Percentiles rank a stretch among this genome's conserved stretches.
These are phyloP conservation scores for Octodon degus DNA, from an alignment of 2,113 vertebrate species.

Conservation along the genomic window DNA sequence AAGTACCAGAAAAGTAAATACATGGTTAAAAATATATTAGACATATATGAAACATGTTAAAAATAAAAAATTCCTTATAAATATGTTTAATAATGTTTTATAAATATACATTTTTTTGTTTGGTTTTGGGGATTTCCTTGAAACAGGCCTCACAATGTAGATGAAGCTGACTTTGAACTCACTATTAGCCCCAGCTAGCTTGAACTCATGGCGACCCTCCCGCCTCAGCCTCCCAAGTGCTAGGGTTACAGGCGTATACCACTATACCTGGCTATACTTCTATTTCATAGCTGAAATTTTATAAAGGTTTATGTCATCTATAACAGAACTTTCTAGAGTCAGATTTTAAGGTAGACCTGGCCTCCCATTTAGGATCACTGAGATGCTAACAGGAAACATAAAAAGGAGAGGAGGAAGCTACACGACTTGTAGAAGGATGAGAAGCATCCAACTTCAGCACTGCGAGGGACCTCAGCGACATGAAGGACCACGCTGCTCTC, in stretches of 20 bases:
- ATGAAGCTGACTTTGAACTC: background rate
- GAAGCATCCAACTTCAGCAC: background rate
- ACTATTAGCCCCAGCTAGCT: background rate
- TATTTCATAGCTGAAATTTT: background rate
- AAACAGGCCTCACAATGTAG: background rate
- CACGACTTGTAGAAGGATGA: background rate
- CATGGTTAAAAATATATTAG: background rate
- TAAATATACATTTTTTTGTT: background rate
- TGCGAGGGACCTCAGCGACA: background rate
- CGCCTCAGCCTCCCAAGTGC: background rate
- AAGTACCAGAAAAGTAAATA: background rate
- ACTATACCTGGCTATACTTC: background rate
- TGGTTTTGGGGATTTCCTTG: background rate
- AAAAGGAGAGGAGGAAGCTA: background rate
- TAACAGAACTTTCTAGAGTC: constrained; percentile 35
- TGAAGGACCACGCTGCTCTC: background rate
- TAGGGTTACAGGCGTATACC: background rate
- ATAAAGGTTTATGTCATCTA: background rate
- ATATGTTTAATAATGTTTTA: background rate
- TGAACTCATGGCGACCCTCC: background rate
- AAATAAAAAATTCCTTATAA: background rate
- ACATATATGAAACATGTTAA: background rate
- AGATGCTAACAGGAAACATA: background rate
- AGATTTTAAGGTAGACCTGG: background rate
- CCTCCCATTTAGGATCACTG: background rate